A percentile compares a stretch with the other conserved stretches of the same genome.
Evolutionary conservation across 2,797 vertebrate species (phyloP).

Genomic region (Choloepus didactylus): DNA sequence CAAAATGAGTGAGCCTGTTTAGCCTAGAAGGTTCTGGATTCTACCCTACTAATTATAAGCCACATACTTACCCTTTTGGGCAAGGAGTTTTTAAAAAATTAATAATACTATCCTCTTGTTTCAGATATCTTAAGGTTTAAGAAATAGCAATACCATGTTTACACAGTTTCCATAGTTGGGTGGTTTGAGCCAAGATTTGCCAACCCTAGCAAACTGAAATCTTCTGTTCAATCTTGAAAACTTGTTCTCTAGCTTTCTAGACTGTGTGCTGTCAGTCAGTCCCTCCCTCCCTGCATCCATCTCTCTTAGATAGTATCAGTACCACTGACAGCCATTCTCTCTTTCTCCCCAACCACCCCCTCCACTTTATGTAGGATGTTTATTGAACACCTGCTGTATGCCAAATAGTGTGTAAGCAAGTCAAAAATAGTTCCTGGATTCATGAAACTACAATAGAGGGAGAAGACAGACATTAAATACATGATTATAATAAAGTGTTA

Average conservation of each 20-base stretch:
- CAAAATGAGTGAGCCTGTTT: not conserved
- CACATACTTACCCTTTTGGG: not conserved
- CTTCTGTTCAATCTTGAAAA: not conserved
- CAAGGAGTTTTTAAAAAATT: not conserved
- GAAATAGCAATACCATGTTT: not conserved
- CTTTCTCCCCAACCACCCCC: not conserved
- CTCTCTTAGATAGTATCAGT: too few species aligned
- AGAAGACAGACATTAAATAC: not conserved
- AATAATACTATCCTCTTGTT: not conserved
- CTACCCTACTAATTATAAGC: not conserved
- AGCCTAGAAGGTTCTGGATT: not conserved
- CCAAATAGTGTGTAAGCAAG: not conserved
- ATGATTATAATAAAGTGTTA: constrained; percentile 38
- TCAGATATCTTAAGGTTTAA: not conserved
- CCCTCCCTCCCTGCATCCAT: not conserved
- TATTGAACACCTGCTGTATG: not conserved
- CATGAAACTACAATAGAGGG: not conserved
- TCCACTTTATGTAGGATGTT: not conserved
- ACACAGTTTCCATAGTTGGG: not conserved
- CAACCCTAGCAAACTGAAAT: not conserved
- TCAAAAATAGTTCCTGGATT: constrained; percentile 4
- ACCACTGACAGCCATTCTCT: not conserved
- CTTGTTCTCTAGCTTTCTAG: not conserved
- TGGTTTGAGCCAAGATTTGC: not conserved
- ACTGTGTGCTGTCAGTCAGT: not conserved